Evolutionary conservation across 2,888 invertebrate species (phyloP), one percentile per base, ranked within the genome.

Genomic region (Fissipunctia ypsillon): DNA sequence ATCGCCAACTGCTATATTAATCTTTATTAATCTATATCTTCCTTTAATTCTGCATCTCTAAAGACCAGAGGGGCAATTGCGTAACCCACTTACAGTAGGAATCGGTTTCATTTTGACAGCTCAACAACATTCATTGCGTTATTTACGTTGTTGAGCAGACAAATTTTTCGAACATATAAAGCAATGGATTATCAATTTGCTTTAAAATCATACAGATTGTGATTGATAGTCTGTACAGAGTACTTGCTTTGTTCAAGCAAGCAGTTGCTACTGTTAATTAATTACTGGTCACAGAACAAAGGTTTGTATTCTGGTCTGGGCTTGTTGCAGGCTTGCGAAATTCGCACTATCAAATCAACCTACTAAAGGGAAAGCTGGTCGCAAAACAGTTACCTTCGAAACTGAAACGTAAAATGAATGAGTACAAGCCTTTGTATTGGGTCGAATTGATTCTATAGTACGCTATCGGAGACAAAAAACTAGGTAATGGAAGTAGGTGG

Each of bases 301-400:
- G 25, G 5, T 57, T 25, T 45, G 19, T 10, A 48, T 25, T 57
- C 68, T 19, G 16, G 5, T 63, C 45, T 64, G 54, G 48, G 56
- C 25, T 60, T 70, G 54, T 70, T 35, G 19, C 41, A 68, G 48
- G 38, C 56, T 76, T 80, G 76, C 65, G 63, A 80, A 84, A 84
- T 80, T 73, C 56, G 28, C 35, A 65, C 48, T 68, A 73, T 60
- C 64, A 70, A 31, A 71, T 59, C 65, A 67, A 54, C 72, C 73
- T 60, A 74, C 77, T 50, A 64, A 85, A 81, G 79, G 80, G 88
- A 87, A 87, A 87, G 86, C 74, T 73, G 69, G 28, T 72, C 35
- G 64, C 66, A 35, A 63, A 80, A 83, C 73, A 52, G 72, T 76
- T 65, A 73, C 71, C 76, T 73, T 83, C 72, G 57, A 73, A 69